A percentile compares a stretch with the other conserved stretches of the same genome.
Evolutionary conservation across 2,113 vertebrate genomes (phyloP).

Genomic region (Argyrosomus japonicus): DNA sequence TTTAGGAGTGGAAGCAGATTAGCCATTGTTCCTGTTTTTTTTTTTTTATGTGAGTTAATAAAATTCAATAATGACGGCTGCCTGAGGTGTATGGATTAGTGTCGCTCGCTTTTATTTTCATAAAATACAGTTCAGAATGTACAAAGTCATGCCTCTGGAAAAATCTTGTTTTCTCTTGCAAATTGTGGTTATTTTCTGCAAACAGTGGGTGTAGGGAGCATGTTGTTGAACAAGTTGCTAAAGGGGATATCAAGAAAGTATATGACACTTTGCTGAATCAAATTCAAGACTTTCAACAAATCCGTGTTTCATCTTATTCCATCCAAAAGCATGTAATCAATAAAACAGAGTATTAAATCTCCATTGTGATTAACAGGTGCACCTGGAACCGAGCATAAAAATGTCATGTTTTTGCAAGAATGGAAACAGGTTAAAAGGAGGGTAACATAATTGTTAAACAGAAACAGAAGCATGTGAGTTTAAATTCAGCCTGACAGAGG

Average conservation of each 20-base stretch:
- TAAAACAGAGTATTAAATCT: neutral
- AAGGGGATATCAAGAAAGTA: neutral
- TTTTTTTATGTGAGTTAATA: constrained; percentile 8
- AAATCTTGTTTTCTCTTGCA: neutral
- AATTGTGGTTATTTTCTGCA: neutral
- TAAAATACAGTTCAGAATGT: constrained; percentile 7
- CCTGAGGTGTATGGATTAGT: constrained; percentile 22
- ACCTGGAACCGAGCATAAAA: neutral
- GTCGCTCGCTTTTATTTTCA: constrained; percentile 20
- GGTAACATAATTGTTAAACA: neutral
- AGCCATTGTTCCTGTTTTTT: neutral
- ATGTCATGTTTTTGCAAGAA: neutral
- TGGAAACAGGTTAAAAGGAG: neutral
- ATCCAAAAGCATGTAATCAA: neutral
- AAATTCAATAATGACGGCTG: constrained; percentile 1
- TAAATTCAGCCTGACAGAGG: neutral
- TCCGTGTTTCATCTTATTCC: neutral
- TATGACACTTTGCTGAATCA: neutral
- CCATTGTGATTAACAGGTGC: neutral
- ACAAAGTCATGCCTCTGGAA: neutral
- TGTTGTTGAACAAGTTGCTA: neutral
- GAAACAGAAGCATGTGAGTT: neutral
- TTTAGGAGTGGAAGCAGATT: neutral
- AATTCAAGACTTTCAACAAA: neutral
- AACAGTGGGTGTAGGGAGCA: neutral